These are phyloP conservation scores for Plectropomus leopardus DNA, from an alignment of 2,113 vertebrate species.

Conservation along the genomic window DNA sequence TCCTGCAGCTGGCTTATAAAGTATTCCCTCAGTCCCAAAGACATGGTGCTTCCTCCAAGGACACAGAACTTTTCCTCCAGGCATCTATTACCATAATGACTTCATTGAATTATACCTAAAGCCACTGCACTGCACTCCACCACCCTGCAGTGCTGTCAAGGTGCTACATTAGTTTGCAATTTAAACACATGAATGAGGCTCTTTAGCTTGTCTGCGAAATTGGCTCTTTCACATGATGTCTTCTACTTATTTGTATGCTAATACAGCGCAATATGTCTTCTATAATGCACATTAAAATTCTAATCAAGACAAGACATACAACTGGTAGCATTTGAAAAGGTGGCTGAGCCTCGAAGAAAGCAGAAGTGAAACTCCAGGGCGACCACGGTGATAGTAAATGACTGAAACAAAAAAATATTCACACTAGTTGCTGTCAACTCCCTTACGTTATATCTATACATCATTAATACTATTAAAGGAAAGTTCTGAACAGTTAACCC, in stretches of 20 bases:
- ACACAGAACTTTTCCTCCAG: constrained; percentile 39
- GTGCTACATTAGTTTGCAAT: constrained; percentile 37
- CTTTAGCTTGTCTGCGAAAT: constrained; percentile 50
- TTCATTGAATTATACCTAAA: constrained; percentile 41
- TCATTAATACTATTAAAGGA: not conserved
- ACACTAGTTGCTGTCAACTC: not conserved
- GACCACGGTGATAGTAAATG: not conserved
- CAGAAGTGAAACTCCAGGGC: not conserved
- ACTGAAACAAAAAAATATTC: not conserved
- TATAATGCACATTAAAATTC: constrained; percentile 8
- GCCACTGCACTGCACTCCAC: constrained; percentile 25
- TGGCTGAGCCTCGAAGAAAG: not conserved
- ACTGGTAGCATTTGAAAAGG: not conserved
- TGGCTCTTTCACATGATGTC: constrained; percentile 40
- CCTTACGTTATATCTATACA: not conserved
- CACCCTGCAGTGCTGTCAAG: constrained; percentile 19
- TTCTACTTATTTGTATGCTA: constrained; percentile 53
- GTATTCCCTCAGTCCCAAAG: constrained; percentile 31
- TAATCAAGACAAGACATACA: constrained; percentile 14
- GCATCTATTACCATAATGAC: constrained; percentile 66
- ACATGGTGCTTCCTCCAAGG: constrained; percentile 53
- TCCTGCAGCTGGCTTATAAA: not conserved
- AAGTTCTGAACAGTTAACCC: not conserved
- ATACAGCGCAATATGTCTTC: constrained; percentile 23
- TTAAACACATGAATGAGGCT: constrained; percentile 28